A percentile compares a stretch with the other conserved stretches of the same genome.
Conservation (phyloP, 2,888 invertebrate species). For the Deilephila elpenor region DNA sequence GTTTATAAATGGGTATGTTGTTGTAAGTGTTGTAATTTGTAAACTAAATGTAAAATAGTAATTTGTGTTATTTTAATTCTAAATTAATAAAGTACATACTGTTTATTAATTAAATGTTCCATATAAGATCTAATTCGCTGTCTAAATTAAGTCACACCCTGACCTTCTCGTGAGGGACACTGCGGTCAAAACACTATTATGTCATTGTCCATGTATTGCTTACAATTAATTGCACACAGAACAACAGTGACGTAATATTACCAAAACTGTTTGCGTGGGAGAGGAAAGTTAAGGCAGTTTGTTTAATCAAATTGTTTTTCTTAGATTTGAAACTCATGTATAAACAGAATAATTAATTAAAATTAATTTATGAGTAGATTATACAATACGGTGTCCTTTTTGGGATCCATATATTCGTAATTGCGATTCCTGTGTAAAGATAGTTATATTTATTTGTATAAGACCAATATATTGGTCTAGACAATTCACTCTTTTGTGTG, state of each 20-base stretch:
- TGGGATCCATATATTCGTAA: too few species aligned
- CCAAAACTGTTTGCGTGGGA: conserved; percentile 11
- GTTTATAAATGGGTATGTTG: too few species aligned
- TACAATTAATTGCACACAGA: conserved; percentile 7
- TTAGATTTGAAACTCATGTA: neutral
- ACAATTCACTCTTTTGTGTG: too few species aligned
- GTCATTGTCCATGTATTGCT: conserved; percentile 6
- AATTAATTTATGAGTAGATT: neutral
- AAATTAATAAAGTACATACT: too few species aligned
- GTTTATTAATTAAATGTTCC: too few species aligned
- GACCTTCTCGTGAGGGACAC: conserved; percentile 7
- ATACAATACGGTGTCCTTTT: too few species aligned
- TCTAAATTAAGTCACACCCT: neutral
- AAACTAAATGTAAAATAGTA: too few species aligned
- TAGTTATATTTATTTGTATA: too few species aligned
- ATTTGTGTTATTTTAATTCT: too few species aligned
- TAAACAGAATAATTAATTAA: neutral
- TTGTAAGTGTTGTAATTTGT: too few species aligned
- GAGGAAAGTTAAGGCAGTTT: neutral
- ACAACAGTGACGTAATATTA: conserved; percentile 12
- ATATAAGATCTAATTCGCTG: neutral
- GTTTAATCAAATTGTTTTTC: neutral
- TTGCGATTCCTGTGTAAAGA: too few species aligned
- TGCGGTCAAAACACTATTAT: neutral
- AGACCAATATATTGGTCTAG: too few species aligned